phyloP scores from a whole-genome alignment of 1,140 invertebrate genomes.

The Muscidifurax raptorellus region DNA sequence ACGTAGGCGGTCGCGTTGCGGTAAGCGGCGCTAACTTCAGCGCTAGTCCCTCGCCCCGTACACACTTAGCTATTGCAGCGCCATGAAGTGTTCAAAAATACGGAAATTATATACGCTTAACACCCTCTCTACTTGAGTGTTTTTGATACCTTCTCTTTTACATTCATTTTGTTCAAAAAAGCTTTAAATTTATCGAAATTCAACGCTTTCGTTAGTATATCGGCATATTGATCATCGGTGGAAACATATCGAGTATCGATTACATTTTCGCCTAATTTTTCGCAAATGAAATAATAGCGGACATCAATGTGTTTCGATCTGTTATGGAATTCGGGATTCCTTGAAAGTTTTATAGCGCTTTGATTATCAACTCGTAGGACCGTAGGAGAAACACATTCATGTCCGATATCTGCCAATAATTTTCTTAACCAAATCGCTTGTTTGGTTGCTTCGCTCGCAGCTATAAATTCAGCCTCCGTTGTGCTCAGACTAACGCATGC shows the following conservation, averaged over 20 bases:
- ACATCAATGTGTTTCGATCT: slow-evolving; percentile 63
- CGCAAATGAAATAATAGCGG: slow-evolving; percentile 56
- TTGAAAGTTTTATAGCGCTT: slow-evolving; percentile 55
- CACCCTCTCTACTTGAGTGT: slow-evolving; percentile 46
- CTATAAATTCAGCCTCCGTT: slow-evolving; percentile 69
- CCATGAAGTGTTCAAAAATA: too few relatives aligned
- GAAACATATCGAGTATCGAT: slow-evolving; percentile 40
- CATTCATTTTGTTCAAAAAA: slow-evolving; percentile 26
- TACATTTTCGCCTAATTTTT: slow-evolving; percentile 33
- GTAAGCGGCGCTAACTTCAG: too few relatives aligned
- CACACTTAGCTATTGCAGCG: too few relatives aligned
- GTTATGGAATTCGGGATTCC: slow-evolving; percentile 53
- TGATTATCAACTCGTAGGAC: slow-evolving; percentile 46
- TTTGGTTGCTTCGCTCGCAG: slow-evolving; percentile 60
- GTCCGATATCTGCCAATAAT: slow-evolving; percentile 44
- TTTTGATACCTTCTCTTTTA: slow-evolving; percentile 25
- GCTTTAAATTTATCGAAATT: neutral
- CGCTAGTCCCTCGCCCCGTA: too few relatives aligned
- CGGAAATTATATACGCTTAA: slow-evolving; percentile 13
- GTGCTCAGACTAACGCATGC: slow-evolving; percentile 57
- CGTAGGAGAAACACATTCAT: slow-evolving; percentile 13
- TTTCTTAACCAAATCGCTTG: slow-evolving; percentile 53
- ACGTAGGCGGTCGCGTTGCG: too few relatives aligned
- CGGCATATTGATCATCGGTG: slow-evolving; percentile 52
- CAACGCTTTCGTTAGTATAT: slow-evolving; percentile 57